Percentiles rank a stretch among this genome's conserved stretches.
Evolutionary conservation across 2,888 invertebrate genomes (phyloP).

Genomic region (Thera britannica): DNA sequence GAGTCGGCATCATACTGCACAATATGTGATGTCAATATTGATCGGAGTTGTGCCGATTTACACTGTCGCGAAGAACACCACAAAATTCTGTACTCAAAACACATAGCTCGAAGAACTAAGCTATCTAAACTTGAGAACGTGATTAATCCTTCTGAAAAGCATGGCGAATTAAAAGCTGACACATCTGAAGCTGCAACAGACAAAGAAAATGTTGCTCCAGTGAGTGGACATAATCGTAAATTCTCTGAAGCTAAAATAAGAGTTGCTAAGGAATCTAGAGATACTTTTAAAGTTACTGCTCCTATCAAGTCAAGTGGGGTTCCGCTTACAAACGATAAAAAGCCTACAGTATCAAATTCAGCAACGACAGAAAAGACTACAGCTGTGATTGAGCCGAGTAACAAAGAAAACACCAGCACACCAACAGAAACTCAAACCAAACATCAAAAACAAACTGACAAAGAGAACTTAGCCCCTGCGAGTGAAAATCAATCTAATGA

Average conservation of each 20-base stretch:
- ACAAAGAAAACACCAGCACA: neutral
- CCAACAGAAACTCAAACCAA: neutral
- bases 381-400: neutral
- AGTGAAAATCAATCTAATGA: neutral
- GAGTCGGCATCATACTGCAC: slow-evolving; percentile 1
- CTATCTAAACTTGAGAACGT: neutral
- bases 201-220: slow-evolving; percentile 12
- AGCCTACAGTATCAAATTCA: slow-evolving; percentile 1
- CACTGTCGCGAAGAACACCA: slow-evolving; percentile 17
- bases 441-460: slow-evolving; percentile 1
- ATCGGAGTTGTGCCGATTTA: too few relatives aligned
- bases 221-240: slow-evolving; percentile 3
- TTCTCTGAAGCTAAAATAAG: neutral
- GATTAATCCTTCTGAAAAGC: neutral
- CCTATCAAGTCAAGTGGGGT: neutral
- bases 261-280: neutral
- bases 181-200: neutral
- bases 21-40: slow-evolving; percentile 10
- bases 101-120: slow-evolving; percentile 7
- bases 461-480: neutral
- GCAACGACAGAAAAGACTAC: neutral
- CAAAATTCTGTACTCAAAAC: slow-evolving; percentile 7
- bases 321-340: neutral
- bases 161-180: slow-evolving; percentile 3
- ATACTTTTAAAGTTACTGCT: neutral